Evolutionary conservation across 1,140 invertebrate species (phyloP), one percentile per base, ranked within the genome.

Genomic region (Antheraea pernyi): DNA sequence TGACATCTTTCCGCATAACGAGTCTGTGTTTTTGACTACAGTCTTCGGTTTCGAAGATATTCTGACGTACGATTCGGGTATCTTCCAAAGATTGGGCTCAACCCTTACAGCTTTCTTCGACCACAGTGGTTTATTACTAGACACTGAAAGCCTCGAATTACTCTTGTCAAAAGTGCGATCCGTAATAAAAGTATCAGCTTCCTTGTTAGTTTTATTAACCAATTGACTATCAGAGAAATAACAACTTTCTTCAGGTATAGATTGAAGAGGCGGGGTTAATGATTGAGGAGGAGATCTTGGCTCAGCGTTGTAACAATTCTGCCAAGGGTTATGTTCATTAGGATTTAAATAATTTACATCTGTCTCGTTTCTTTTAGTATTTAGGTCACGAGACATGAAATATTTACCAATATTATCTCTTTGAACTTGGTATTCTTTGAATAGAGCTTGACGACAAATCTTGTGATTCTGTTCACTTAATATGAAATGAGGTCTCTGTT

Each of bases 191-290:
- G 89, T 87, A 39, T 73, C 61, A 72, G 72, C 80, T 67, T 86
- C 79, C 67, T 76, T 81, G 71, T 88, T 74, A 7, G 82, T 85
- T 76, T 76, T 85, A 61, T 92, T 83, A 11, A 88, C 72, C 19
- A 76, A 62, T 63, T 86, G 82, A 7, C 80, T 85, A 22, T 90
- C 82, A 6, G 80, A 85, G 59, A 82, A 78, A 6, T 88, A 83
- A n/a, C 71, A 74, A 65, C 89, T 91, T 70, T 93, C 91, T 82
- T 93, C 91, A 16, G 92, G 90, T 59, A 93, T 93, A 3, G 91
- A 88, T 30, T 91, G 86, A 7, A 93, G 73, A 18, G 91, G 87
- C 19, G 88, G 88, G 0, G 89, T 91, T 36, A 87, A 69, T 7
- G 92, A 88, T 59, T 85, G 63, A 1, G 86, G 86, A 11, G 91